Conservation (phyloP, 1,140 invertebrate species). For the Temnothorax longispinosus region DNA sequence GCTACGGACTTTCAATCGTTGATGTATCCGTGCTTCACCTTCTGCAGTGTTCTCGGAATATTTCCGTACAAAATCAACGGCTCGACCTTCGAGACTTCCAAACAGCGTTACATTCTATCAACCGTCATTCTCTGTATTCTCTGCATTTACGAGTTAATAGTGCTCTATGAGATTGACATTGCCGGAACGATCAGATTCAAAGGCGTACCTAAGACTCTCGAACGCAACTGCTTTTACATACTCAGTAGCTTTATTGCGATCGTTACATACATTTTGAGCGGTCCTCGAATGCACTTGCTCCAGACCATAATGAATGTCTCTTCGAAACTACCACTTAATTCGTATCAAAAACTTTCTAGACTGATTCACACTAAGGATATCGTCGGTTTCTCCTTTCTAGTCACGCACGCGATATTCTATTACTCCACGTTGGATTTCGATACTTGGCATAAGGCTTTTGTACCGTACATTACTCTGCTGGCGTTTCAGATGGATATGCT, state of each 20-base stretch:
- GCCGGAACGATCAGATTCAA: constrained; percentile 13
- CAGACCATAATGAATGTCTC: constrained; percentile 62
- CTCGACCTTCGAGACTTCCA: constrained; percentile 39
- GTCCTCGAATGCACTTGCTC: constrained; percentile 64
- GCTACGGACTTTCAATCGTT: constrained; percentile 34
- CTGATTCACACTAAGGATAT: constrained; percentile 77
- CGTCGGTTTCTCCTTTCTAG: constrained; percentile 67
- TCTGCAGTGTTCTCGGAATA: constrained; percentile 44
- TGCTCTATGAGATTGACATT: constrained; percentile 72
- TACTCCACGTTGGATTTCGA: background rate
- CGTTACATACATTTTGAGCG: constrained; percentile 49
- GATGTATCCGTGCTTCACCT: constrained; percentile 61
- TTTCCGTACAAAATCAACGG: constrained; percentile 5
- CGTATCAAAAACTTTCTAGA: constrained; percentile 68
- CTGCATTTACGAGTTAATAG: background rate
- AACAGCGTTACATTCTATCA: constrained; percentile 38
- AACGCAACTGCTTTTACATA: constrained; percentile 69
- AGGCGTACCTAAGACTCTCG: constrained; percentile 60
- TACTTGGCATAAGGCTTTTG: background rate
- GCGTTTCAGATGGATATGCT: constrained; percentile 75
- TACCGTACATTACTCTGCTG: constrained; percentile 65
- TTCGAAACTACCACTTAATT: constrained; percentile 58
- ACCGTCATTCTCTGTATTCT: constrained; percentile 44
- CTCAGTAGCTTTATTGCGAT: constrained; percentile 38
- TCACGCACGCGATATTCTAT: constrained; percentile 28